Evolutionary conservation across 2,888 invertebrate species (phyloP).

Genomic region (Cryptocephalus moraei): DNA sequence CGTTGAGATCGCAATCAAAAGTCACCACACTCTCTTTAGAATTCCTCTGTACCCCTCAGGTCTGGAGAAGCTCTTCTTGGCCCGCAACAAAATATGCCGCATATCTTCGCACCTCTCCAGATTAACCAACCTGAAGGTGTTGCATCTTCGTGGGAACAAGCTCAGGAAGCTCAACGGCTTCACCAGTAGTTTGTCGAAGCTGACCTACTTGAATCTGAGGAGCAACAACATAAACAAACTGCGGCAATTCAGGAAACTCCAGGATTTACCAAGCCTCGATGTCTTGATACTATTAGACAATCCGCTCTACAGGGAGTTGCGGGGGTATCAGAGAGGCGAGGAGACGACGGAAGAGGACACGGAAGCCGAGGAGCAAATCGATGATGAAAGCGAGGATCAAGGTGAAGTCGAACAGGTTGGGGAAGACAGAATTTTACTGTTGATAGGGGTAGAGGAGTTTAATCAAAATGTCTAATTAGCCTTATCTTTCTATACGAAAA

Average conservation of each 20-base stretch:
- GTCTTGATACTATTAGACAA: conserved; percentile 45
- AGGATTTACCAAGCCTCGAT: conserved; percentile 40
- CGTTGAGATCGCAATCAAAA: no score
- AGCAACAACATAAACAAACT: conserved; percentile 44
- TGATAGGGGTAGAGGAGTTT: no score
- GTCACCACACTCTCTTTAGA: no score
- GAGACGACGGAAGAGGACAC: background rate
- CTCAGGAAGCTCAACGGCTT: conserved; percentile 46
- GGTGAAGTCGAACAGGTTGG: conserved; percentile 3
- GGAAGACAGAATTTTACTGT: no score
- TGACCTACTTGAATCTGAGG: conserved; percentile 48
- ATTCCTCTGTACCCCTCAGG: conserved; percentile 11
- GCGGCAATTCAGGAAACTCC: conserved; percentile 45
- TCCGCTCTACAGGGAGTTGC: conserved; percentile 32
- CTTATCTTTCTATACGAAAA: no score
- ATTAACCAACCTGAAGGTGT: conserved; percentile 50
- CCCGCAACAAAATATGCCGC: conserved; percentile 21
- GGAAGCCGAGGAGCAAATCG: conserved; percentile 11
- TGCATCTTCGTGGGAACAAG: conserved; percentile 65
- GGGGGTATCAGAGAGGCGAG: background rate
- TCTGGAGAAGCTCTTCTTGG: conserved; percentile 61
- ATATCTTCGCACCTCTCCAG: conserved; percentile 43
- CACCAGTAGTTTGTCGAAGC: conserved; percentile 32
- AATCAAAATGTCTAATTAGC: no score
- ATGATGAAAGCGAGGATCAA: conserved; percentile 14